Conservation (phyloP, 2,888 invertebrate genomes). For the Eupsilia transversa region DNA sequence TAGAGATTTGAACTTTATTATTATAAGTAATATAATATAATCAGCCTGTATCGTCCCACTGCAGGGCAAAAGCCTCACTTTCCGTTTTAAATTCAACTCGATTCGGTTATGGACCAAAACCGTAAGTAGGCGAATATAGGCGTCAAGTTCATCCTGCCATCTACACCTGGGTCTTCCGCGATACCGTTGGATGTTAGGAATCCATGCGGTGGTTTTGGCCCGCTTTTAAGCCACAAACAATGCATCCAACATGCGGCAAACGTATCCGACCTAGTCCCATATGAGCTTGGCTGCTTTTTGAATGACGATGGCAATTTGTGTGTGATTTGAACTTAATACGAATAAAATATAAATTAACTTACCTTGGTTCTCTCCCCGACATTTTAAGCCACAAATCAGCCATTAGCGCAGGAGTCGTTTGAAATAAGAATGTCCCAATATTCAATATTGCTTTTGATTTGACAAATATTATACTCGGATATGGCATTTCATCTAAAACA, state of each 20-base stretch:
- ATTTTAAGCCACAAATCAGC: slow-evolving; percentile 65
- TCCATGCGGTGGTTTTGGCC: no score
- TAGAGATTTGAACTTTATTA: no score
- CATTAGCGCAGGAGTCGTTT: slow-evolving; percentile 65
- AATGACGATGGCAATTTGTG: background rate
- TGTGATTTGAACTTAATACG: background rate
- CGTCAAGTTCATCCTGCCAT: background rate
- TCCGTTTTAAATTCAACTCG: no score
- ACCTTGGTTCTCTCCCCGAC: slow-evolving; percentile 67
- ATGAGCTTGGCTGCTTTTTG: background rate
- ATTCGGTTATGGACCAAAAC: no score
- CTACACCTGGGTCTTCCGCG: background rate
- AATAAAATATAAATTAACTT: slow-evolving; percentile 16
- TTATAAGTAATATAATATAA: no score
- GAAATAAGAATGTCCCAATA: slow-evolving; percentile 47
- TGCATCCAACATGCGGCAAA: background rate
- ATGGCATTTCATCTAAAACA: slow-evolving; percentile 63
- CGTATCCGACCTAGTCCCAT: background rate
- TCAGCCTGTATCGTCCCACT: no score
- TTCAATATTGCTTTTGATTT: slow-evolving; percentile 21
- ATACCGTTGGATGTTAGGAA: background rate
- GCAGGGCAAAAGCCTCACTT: no score
- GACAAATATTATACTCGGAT: slow-evolving; percentile 34
- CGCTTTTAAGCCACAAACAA: no score
- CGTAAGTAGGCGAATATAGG: no score